Base-by-base conservation (phyloP, 2,113 vertebrate species). In the Buteo buteo region DNA sequence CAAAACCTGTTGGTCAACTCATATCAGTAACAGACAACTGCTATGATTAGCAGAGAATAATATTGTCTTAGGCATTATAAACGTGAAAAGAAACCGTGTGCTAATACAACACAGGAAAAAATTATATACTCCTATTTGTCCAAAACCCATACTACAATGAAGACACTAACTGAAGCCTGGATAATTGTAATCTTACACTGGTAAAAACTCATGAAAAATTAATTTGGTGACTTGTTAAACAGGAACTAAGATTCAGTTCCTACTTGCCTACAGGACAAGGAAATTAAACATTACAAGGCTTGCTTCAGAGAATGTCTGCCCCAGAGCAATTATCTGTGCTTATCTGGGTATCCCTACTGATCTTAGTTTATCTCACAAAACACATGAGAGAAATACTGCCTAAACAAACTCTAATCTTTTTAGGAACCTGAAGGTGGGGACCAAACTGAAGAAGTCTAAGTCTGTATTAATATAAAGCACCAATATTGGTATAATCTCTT, bases 281-380 rank as follows among this genome's bases (percentile, higher is more conserved):
- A 97, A 96, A 91, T 85, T 85, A 89, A 91, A 88, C 36, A 90
- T 93, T 90, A 36, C 25, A 62, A 79, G 28, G 22, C n/a, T 93
- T 89, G 50, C 93, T 90, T 96, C 50, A 88, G 88, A 92, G 88
- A 74, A 71, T 59, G n/a, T 86, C 84, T 88, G 66, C 47, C 86
- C 78, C 84, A 87, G 61, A 95, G 73, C 86, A 96, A 91, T 94
- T 94, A 94, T 94, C 65, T 95, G 24, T 96, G 73, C 31, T 96
- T 95, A 89, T 71, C 34, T 85, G 88, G 50, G 62, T 91, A 88
- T 90, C 90, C 70, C 74, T 42, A 54, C 78, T 71, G 84, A 91
- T 96, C 73, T 93, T 64, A 89, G 32, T 88, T 84, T 91, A 91
- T 82, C 65, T 95, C 61, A 77, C 36, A 69, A 87, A 91, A 80